These are phyloP conservation scores for Ganaspis sp. DNA, from an alignment of 1,140 invertebrate species.

Conservation along the genomic window DNA sequence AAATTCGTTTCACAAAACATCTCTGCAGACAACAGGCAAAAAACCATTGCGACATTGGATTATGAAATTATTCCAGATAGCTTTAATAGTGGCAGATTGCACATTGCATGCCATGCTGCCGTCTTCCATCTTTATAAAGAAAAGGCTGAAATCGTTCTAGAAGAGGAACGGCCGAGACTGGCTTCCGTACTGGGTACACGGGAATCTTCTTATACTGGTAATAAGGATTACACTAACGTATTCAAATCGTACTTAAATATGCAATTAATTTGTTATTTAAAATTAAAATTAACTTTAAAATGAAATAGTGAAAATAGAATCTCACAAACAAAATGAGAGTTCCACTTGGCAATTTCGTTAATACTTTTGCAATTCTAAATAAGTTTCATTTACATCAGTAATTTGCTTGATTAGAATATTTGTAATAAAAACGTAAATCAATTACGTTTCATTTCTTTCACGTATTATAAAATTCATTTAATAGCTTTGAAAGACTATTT, in stretches of 20 bases:
- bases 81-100: conserved; percentile 79
- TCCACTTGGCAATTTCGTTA: not conserved
- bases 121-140: conserved; percentile 80
- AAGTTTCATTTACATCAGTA: conserved; percentile 3
- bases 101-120: conserved; percentile 80
- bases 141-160: conserved; percentile 76
- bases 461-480: not conserved
- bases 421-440: conserved; percentile 7
- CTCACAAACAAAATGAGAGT: not conserved
- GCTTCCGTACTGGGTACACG: conserved; percentile 82
- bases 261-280: not conserved
- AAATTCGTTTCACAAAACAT: conserved; percentile 64
- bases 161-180: conserved; percentile 81
- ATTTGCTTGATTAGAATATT: conserved; percentile 1
- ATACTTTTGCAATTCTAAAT: not conserved
- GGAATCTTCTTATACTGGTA: conserved; percentile 75
- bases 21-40: conserved; percentile 68
- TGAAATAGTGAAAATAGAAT: not conserved
- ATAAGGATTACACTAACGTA: conserved; percentile 29
- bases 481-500: not conserved
- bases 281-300: not conserved
- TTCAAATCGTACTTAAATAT: conserved; percentile 1
- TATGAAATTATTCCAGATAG: conserved; percentile 78
- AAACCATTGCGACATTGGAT: conserved; percentile 71
- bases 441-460: not conserved